Conservation (phyloP, 37 sponge, comb jelly and placozoan genomes). For the Halichondria panicea region DNA sequence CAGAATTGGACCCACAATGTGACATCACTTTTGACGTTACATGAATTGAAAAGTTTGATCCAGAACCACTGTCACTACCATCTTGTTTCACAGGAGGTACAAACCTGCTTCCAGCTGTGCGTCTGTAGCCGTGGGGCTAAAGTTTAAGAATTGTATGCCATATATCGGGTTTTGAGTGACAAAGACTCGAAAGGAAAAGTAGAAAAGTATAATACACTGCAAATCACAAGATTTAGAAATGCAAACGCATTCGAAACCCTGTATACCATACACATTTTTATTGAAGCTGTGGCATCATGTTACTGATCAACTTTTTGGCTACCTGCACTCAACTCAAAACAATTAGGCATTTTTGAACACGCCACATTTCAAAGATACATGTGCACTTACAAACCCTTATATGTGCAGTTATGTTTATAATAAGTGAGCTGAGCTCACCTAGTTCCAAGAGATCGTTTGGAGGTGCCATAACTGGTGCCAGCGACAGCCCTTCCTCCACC, state of each 20-base stretch:
- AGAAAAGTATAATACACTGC: too few relatives aligned
- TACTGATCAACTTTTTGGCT: neutral
- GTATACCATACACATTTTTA: too few relatives aligned
- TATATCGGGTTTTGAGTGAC: too few relatives aligned
- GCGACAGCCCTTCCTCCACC: neutral
- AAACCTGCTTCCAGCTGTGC: conserved; percentile 47
- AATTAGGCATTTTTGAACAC: neutral
- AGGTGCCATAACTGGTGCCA: conserved; percentile 36
- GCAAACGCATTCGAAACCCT: too few relatives aligned
- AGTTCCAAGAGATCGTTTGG: conserved; percentile 63
- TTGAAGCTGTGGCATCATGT: too few relatives aligned
- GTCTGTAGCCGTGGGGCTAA: neutral
- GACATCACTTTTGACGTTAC: too few relatives aligned
- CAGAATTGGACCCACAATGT: too few relatives aligned
- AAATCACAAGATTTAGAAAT: too few relatives aligned
- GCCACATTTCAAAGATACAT: neutral
- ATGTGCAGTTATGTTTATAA: neutral
- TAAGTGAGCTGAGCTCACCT: conserved; percentile 9
- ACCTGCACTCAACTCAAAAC: neutral
- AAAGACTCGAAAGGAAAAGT: too few relatives aligned
- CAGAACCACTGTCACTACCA: conserved; percentile 29
- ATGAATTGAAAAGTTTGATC: too few relatives aligned
- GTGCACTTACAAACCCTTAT: too few relatives aligned
- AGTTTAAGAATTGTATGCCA: too few relatives aligned
- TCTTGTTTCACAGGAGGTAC: conserved; percentile 72